Conservation (phyloP, 2,113 vertebrate genomes). For the Gallinago jamesoni region DNA sequence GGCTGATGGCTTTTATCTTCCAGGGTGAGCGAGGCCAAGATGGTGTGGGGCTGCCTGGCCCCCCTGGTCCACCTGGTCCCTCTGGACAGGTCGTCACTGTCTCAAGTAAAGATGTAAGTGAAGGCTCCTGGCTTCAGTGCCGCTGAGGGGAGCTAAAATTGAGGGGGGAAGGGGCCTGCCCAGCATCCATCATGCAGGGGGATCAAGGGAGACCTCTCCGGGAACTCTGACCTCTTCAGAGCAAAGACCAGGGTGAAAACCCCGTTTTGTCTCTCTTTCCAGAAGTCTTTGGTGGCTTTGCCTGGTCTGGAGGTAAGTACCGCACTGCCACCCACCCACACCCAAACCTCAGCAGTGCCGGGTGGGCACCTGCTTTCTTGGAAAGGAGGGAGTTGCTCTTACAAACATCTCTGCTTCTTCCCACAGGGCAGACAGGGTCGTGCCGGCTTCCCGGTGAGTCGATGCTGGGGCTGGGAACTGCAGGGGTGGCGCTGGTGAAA, state of each 20-base stretch:
- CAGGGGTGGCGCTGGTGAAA: neutral
- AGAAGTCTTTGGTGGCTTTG: conserved; percentile 6
- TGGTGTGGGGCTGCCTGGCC: conserved; percentile 81
- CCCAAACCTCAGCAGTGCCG: neutral
- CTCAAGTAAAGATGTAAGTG: conserved; percentile 69
- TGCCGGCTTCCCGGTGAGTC: conserved; percentile 52
- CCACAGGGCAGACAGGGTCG: conserved; percentile 29
- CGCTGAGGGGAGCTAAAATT: neutral
- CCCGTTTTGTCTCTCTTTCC: neutral
- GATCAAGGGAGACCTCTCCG: neutral
- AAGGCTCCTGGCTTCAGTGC: neutral
- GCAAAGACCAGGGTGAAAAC: neutral
- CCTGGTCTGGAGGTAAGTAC: conserved; percentile 64
- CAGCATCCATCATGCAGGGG: too few species aligned
- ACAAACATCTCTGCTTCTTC: neutral
- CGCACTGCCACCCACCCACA: rapidly evolving
- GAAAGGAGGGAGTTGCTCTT: neutral
- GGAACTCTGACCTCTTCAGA: neutral
- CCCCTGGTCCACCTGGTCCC: conserved; percentile 86
- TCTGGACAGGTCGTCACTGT: conserved; percentile 82
- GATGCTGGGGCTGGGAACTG: neutral
- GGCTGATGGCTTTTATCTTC: conserved; percentile 38
- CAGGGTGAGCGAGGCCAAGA: conserved; percentile 90
- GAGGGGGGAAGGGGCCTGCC: neutral
- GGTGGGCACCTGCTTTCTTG: neutral